Conservation (phyloP, 2,888 invertebrate species). For the Mythimna loreyi region DNA sequence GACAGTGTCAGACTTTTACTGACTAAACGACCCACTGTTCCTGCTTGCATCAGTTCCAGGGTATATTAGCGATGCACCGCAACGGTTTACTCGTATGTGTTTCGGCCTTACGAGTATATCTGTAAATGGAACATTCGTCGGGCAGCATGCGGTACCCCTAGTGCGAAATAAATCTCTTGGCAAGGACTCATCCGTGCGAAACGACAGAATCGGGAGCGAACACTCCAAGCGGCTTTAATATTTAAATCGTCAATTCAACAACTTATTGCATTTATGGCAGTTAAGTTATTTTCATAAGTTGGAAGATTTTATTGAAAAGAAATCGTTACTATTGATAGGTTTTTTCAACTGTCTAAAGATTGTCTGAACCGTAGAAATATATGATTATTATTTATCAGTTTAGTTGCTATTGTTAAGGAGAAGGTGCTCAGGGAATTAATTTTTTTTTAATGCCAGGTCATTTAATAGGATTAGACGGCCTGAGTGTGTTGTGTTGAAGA, state of each 20-base stretch:
- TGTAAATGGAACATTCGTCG: slow-evolving; percentile 18
- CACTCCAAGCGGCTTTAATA: slow-evolving; percentile 72
- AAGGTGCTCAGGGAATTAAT: too few species aligned
- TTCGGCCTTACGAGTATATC: too few species aligned
- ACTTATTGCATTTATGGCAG: slow-evolving; percentile 53
- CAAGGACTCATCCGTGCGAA: slow-evolving; percentile 67
- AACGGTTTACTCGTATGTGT: too few species aligned
- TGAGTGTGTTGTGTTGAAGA: too few species aligned
- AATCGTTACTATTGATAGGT: slow-evolving; percentile 1
- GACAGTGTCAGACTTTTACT: too few species aligned
- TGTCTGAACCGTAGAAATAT: background rate
- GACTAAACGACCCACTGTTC: too few species aligned
- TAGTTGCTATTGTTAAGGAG: too few species aligned
- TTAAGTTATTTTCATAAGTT: slow-evolving; percentile 39
- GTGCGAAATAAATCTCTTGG: slow-evolving; percentile 76
- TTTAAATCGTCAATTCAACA: slow-evolving; percentile 63
- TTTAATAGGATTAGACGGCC: too few species aligned
- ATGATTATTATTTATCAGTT: too few species aligned
- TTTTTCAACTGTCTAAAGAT: background rate
- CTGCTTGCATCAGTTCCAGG: too few species aligned
- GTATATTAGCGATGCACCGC: too few species aligned
- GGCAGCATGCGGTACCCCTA: slow-evolving; percentile 26
- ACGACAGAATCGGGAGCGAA: slow-evolving; percentile 75
- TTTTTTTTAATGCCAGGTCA: too few species aligned
- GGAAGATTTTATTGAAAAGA: slow-evolving; percentile 9